Evolutionary conservation across 2,113 vertebrate species (phyloP).

Genomic region (Brachyistius frenatus): DNA sequence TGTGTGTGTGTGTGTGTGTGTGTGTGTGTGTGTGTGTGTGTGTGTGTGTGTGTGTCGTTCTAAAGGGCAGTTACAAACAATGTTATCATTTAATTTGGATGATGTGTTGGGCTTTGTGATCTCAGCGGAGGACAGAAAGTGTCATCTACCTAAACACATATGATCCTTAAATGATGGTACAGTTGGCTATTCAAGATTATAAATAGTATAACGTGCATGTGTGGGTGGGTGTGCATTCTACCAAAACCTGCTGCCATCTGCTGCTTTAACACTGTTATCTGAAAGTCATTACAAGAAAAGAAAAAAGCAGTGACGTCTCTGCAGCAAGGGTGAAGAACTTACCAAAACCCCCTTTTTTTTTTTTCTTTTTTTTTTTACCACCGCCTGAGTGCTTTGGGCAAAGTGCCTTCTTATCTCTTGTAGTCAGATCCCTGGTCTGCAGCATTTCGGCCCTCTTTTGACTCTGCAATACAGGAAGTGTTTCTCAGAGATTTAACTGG

Average conservation of each 20-base stretch:
- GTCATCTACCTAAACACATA: background rate
- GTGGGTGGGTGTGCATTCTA: background rate
- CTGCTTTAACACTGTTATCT: constrained; percentile 19
- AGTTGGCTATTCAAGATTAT: background rate
- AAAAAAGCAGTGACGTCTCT: background rate
- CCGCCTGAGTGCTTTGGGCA: constrained; percentile 31
- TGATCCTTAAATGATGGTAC: background rate
- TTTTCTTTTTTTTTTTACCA: constrained; percentile 1
- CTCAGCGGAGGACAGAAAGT: background rate
- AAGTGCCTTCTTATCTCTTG: constrained; percentile 42
- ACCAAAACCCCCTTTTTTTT: background rate
- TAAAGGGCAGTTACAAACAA: background rate
- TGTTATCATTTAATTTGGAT: background rate
- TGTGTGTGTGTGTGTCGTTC: too few species aligned
- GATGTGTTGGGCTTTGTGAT: background rate
- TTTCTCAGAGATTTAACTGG: background rate
- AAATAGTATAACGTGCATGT: background rate
- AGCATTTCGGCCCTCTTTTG: constrained; percentile 11
- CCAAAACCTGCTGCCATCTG: constrained; percentile 3
- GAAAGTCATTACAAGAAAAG: constrained; percentile 32
- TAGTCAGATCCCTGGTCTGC: constrained; percentile 36
- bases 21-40: too few species aligned
- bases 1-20: background rate
- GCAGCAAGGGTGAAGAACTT: background rate
- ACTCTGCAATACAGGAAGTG: constrained; percentile 21